phyloP scores from a whole-genome alignment of 1,140 invertebrate genomes.

The Coboldia fuscipes region DNA sequence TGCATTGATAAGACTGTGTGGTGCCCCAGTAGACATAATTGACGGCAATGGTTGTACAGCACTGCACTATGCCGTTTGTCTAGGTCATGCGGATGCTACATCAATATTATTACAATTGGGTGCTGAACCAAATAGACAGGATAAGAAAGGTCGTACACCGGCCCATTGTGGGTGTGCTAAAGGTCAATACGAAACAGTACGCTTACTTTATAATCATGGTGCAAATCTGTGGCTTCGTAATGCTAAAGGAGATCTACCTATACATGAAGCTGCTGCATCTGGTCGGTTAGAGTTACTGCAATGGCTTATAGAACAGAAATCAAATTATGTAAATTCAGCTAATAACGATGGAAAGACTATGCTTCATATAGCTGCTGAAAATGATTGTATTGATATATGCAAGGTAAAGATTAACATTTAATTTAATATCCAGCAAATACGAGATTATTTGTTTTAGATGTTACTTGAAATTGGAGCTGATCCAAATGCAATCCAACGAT shows the following conservation, averaged over 20 bases:
- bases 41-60: constrained; percentile 73
- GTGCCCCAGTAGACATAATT: constrained; percentile 60
- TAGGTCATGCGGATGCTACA: constrained; percentile 87
- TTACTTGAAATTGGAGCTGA: constrained; percentile 59
- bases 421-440: too few relatives aligned
- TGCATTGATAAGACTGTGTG: constrained; percentile 70
- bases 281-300: constrained; percentile 68
- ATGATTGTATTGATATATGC: constrained; percentile 87
- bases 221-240: constrained; percentile 87
- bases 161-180: constrained; percentile 77
- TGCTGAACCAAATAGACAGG: constrained; percentile 78
- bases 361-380: constrained; percentile 82
- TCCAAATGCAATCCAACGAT: constrained; percentile 64
- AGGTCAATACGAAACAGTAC: constrained; percentile 52
- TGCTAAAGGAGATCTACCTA: constrained; percentile 68
- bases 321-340: constrained; percentile 64
- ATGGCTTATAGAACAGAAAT: constrained; percentile 66
- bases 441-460: too few relatives aligned
- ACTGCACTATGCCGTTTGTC: constrained; percentile 85
- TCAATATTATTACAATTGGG: constrained; percentile 70
- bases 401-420: too few relatives aligned
- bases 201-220: constrained; percentile 41
- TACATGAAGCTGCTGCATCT: constrained; percentile 88
- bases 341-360: constrained; percentile 86
- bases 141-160: constrained; percentile 68